These are phyloP conservation scores for Nasonia longicornis DNA, from an alignment of 1,140 invertebrate species.

Conservation along the genomic window DNA sequence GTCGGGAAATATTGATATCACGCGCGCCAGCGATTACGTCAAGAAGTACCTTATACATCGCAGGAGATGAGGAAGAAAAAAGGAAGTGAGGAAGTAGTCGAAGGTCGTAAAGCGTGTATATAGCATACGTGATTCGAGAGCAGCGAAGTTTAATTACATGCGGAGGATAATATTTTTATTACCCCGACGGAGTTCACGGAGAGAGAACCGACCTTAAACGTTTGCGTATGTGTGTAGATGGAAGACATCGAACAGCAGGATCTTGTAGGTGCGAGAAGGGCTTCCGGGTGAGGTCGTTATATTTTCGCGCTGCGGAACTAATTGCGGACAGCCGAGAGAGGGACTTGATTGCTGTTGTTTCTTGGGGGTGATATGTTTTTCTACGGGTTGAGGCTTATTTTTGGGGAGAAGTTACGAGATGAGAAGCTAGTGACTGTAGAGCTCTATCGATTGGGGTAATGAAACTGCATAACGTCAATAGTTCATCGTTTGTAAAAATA, in stretches of 20 bases:
- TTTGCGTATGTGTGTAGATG: not conserved
- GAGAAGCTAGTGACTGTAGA: no score
- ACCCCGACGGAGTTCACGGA: not conserved
- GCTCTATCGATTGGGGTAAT: no score
- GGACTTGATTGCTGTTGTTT: not conserved
- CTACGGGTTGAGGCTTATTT: no score
- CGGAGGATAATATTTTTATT: constrained; percentile 37
- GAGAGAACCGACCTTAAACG: not conserved
- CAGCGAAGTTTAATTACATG: constrained; percentile 30
- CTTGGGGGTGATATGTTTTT: no score
- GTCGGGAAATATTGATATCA: constrained; percentile 58
- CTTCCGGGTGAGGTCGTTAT: no score
- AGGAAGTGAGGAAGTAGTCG: constrained; percentile 35
- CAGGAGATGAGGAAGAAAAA: constrained; percentile 30
- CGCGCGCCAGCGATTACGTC: constrained; percentile 41
- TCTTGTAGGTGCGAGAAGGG: no score
- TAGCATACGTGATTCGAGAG: not conserved
- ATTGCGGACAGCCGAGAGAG: no score
- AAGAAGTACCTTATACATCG: not conserved
- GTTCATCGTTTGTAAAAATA: no score
- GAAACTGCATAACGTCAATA: no score
- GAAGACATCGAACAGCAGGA: no score
- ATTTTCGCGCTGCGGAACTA: no score
- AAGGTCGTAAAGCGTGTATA: not conserved
- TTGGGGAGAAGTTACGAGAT: no score